phyloP scores from a whole-genome alignment of 2,797 vertebrate genomes.

The Luscinia luscinia region DNA sequence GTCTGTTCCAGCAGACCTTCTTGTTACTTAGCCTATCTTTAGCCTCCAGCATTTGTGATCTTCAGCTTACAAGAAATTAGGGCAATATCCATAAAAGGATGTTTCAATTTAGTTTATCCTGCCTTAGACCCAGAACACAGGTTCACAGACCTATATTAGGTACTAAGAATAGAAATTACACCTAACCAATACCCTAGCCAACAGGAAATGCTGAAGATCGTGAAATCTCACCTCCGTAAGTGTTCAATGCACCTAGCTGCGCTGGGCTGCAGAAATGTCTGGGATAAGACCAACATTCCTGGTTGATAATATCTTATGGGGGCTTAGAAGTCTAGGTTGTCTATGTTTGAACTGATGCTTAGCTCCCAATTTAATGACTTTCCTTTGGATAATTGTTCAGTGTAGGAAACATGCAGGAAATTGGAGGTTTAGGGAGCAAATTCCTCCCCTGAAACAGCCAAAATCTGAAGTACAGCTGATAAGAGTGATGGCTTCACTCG shows the following conservation, averaged over 20 bases:
- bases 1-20: not conserved
- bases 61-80: constrained; percentile 35
- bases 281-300: not conserved
- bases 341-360: not conserved
- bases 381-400: not conserved
- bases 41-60: not conserved
- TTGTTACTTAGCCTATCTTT: not conserved
- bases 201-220: not conserved
- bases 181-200: not conserved
- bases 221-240: not conserved
- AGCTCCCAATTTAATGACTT: not conserved
- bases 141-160: constrained; percentile 26
- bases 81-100: constrained; percentile 56
- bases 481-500: not conserved
- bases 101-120: constrained; percentile 27
- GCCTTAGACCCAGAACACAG: constrained; percentile 13
- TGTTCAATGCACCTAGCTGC: not conserved
- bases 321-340: not conserved
- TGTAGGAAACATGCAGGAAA: not conserved
- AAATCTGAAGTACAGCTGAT: not conserved
- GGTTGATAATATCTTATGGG: rapidly evolving
- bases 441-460: not conserved
- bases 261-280: not conserved
- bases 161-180: constrained; percentile 30
- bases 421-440: not conserved